Base-by-base conservation (phyloP, 2,113 vertebrate species). In the Hippocampus mohnikei region DNA sequence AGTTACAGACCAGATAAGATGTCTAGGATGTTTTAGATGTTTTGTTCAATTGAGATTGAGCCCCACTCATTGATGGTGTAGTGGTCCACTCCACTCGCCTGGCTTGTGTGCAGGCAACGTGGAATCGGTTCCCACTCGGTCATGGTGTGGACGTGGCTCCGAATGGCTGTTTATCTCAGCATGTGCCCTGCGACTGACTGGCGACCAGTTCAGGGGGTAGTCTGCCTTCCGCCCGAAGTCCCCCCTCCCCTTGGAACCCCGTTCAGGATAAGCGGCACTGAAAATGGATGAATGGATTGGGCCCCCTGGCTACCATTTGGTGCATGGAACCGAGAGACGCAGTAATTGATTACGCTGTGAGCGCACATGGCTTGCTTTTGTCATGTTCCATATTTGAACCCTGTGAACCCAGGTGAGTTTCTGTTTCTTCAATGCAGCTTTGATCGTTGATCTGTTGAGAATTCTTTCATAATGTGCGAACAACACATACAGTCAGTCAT, bases 401-500 rank as follows among this genome's bases (percentile, higher is more conserved):
- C 66, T 56, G 15, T 61, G 42, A 80, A 81, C 29, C 62, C 69
- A 67, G 71, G 72, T 8, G 29, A 62, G 66, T 33, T 41, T 65
- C 59, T 46, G 20, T 21, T 21, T 40, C 18, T 62, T 21, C 59
- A 62, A 62, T 8, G 59, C 16, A 37, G 62, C 62, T 52, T 60
- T 60, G 23, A 37, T 61, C 33, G 33, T 46, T 48, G 33, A 37
- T 66, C 13, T 13, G n/a, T n/a, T 46, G 63, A 66, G 74, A 48
- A 76, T 61, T 72, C 59, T 63, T 63, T 80, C 48, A 73, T 76
- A 67, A 82, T 79, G 65, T 29, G 53, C 76, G 73, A 74, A 48
- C 63, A 70, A 82, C 66, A 61, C 62, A 60, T 58, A 16, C 6
- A 23, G 18, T 62, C 42, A 50, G 60, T 27, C 23, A 56, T 40